Evolutionary conservation across 53 echinoderm and acorn worm genomes (phyloP).

Genomic region (Temnopleurus reevesii): DNA sequence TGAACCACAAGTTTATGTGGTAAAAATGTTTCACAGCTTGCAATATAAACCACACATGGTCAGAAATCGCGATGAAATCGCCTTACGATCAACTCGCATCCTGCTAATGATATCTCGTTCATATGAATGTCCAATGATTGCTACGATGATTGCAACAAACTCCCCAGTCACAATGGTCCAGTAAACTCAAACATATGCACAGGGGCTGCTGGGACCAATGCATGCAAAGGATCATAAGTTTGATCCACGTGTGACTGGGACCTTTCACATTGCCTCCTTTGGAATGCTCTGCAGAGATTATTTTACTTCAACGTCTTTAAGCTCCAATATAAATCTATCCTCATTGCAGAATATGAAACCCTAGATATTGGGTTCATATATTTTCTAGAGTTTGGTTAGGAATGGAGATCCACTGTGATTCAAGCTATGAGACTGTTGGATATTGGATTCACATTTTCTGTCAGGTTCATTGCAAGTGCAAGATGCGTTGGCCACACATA

Average conservation of each 20-base stretch:
- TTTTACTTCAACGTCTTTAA: not conserved
- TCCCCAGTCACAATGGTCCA: too few species aligned
- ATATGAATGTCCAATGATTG: conserved; percentile 43
- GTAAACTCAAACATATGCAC: too few species aligned
- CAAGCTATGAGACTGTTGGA: conserved; percentile 22
- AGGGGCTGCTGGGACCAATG: too few species aligned
- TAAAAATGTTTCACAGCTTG: not conserved
- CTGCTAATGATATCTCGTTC: conserved; percentile 9
- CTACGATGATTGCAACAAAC: conserved; percentile 31
- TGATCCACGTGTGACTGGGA: too few species aligned
- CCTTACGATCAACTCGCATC: not conserved
- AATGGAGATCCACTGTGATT: conserved; percentile 16
- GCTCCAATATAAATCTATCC: conserved; percentile 2
- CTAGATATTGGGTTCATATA: conserved; percentile 3
- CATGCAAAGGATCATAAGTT: too few species aligned
- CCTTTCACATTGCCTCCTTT: not conserved
- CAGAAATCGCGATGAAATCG: not conserved
- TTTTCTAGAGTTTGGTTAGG: not conserved
- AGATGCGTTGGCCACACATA: conserved; percentile 26
- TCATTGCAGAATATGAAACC: conserved; percentile 26
- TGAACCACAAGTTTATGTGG: not conserved
- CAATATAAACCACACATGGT: not conserved
- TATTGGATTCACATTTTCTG: conserved; percentile 39
- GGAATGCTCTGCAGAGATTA: conserved; percentile 39
- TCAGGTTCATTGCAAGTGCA: conserved; percentile 33